Conservation (phyloP, 2,888 invertebrate species). For the Byasa hedistus region DNA sequence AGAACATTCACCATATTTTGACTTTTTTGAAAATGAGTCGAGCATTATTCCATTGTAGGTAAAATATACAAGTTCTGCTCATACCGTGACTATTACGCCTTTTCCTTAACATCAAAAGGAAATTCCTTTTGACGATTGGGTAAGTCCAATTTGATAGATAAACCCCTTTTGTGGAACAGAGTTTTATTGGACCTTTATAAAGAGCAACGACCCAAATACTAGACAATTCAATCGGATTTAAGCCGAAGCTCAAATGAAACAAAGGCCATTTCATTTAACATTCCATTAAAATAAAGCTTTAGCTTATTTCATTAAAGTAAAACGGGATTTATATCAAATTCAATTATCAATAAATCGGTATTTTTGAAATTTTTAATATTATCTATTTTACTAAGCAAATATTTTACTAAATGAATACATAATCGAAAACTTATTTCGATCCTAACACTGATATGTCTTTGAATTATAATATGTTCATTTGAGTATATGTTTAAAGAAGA, state of each 20-base stretch:
- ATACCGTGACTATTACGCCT: neutral
- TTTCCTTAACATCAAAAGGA: neutral
- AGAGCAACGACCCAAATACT: neutral
- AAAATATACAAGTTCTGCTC: too few relatives aligned
- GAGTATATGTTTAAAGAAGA: too few relatives aligned
- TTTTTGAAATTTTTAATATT: neutral
- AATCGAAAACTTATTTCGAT: too few relatives aligned
- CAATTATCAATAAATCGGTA: neutral
- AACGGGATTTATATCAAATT: neutral
- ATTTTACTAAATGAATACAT: too few relatives aligned
- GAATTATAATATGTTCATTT: too few relatives aligned
- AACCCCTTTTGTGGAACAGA: neutral
- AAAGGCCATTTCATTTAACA: conserved; percentile 4
- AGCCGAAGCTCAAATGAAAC: neutral
- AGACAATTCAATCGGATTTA: conserved; percentile 11
- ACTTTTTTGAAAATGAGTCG: too few relatives aligned
- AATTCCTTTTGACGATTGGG: neutral
- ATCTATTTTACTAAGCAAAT: neutral
- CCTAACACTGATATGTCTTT: too few relatives aligned
- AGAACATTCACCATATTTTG: too few relatives aligned
- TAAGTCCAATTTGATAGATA: neutral
- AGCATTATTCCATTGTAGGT: too few relatives aligned
- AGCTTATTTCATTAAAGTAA: neutral
- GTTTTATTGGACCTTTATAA: neutral
- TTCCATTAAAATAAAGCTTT: neutral